Base-by-base conservation (phyloP, 2,113 vertebrate genomes). In the Natator depressus region DNA sequence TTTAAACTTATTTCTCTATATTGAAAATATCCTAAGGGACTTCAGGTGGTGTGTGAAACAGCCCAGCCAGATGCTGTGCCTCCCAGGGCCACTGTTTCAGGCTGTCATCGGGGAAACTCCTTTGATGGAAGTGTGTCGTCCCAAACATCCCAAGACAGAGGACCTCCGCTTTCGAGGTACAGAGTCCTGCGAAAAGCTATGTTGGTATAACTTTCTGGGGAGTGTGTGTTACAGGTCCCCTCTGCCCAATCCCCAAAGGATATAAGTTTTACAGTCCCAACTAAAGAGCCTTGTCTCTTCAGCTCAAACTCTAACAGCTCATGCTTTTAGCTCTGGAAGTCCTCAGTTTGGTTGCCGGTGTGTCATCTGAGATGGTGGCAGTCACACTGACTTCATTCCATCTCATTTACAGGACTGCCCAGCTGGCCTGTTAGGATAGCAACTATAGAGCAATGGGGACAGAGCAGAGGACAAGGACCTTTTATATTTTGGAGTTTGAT, bases 31-130 rank as follows among this genome's bases (percentile, higher is more conserved):
- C 85, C 11, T 14, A 98, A 99, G 99, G 99, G 99, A 75, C 98
- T 99, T 84, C 99, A 99, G 98, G 99, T 99, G 97, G 99, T 99
- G 55, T 99, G 99, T 95, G 99, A 99, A 97, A 98, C 99, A 35
- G 25, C 96, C 31, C 99, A 98, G 90, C 97, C 98, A 11, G 99
- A 99, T 91, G 98, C 99, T 88, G 96, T 98, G 91, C 98, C 99
- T 90, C 97, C 98, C 24, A 97, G 98, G 8, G 95, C 98, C 24
- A 98, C 98, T 78, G 98, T 98, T 97, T 99, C 99, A 93, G 99
- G 99, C 89, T 99, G 99, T 98, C 99, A 98, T 51, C 99, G 98
- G 97, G 99, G 99, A 92, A 99, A 99, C 96, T 99, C 99, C 5
- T 98, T 99, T 69, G 99, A 99, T 91, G 99, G 99, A 98, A 98